phyloP scores from a whole-genome alignment of 2,797 vertebrate species.

The Pogoniulus pusillus region DNA sequence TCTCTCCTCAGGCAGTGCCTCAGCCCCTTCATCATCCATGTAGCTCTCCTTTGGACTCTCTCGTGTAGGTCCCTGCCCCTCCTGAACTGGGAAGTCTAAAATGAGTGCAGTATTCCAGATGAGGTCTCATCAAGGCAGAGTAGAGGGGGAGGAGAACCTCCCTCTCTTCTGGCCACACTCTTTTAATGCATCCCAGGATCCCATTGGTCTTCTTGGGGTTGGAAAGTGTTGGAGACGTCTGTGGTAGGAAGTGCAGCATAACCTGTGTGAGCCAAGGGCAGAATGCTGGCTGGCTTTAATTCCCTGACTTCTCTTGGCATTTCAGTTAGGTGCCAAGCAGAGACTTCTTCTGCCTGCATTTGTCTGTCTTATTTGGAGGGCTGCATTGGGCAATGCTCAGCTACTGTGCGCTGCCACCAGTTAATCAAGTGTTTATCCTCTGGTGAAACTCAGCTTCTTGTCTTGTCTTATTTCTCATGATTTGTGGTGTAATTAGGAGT shows the following conservation, averaged over 20 bases:
- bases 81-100: no score
- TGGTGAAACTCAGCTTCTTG: slow-evolving; percentile 11
- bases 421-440: neutral
- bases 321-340: neutral
- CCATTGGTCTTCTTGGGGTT: neutral
- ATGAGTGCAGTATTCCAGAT: no score
- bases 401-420: neutral
- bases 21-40: no score
- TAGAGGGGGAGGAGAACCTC: no score
- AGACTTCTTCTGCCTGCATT: neutral
- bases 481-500: slow-evolving; percentile 21
- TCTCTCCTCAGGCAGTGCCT: no score
- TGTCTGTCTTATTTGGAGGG: neutral
- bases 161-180: no score
- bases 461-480: slow-evolving; percentile 28
- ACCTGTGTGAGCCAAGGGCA: slow-evolving; percentile 33
- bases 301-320: slow-evolving; percentile 40
- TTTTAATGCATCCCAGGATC: no score
- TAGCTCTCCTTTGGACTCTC: no score
- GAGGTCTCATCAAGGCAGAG: no score
- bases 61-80: no score
- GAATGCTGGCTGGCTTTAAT: slow-evolving; percentile 33
- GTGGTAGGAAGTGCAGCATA: neutral
- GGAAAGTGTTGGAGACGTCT: slow-evolving; percentile 33
- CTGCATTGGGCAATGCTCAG: neutral